Evolutionary conservation across 1,140 invertebrate species (phyloP).

Genomic region (Mylabris phalerata): DNA sequence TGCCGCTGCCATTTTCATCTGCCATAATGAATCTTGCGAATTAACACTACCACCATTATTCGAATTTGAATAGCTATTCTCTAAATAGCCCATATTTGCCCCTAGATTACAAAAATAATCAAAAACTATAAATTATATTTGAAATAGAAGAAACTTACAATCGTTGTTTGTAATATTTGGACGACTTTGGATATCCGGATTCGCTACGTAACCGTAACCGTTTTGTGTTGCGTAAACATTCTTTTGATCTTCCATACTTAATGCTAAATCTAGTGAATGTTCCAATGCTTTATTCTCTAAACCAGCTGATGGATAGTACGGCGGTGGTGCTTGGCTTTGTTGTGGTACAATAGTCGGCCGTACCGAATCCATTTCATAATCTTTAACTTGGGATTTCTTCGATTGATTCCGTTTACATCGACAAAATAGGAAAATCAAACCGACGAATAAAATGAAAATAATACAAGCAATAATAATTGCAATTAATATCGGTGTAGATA

Average conservation of each 20-base stretch:
- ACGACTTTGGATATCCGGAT: constrained; percentile 45
- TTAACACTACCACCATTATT: constrained; percentile 90
- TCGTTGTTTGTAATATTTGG: constrained; percentile 65
- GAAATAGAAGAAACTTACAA: constrained; percentile 44
- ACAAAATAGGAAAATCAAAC: constrained; percentile 74
- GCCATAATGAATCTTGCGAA: constrained; percentile 91
- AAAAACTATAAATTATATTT: neutral
- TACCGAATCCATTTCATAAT: constrained; percentile 82
- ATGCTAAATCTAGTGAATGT: constrained; percentile 72
- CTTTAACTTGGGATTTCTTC: constrained; percentile 74
- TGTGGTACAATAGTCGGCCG: constrained; percentile 71
- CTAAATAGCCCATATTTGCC: constrained; percentile 82
- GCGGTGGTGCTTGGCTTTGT: constrained; percentile 74
- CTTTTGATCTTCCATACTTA: constrained; percentile 76
- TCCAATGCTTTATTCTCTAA: constrained; percentile 88
- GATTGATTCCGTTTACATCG: constrained; percentile 75
- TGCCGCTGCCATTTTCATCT: constrained; percentile 77
- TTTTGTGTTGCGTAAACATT: constrained; percentile 73
- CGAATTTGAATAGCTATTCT: constrained; percentile 86
- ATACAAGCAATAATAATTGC: constrained; percentile 75
- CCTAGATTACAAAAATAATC: constrained; percentile 43
- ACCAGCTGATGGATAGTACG: constrained; percentile 74
- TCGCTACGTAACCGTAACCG: constrained; percentile 68
- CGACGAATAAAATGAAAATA: constrained; percentile 70
- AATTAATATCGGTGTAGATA: constrained; percentile 71